Evolutionary conservation across 92 coral and sea anemone genomes (phyloP), one percentile per base, ranked within the genome.

Genomic region (Actinostola sp.): DNA sequence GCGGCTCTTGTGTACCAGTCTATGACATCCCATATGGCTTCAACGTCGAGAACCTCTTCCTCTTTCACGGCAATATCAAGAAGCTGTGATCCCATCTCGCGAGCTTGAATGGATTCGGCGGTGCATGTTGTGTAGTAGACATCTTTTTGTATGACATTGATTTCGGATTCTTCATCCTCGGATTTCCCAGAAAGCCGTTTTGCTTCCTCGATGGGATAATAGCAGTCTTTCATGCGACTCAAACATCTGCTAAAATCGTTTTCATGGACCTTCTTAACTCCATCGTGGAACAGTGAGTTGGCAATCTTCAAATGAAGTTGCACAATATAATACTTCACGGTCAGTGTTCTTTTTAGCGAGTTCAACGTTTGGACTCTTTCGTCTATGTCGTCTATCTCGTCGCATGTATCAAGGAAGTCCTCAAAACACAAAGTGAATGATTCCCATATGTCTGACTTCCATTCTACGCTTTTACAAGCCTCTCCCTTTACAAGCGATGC

Each of bases 1-100:
- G 84, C 80, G 11, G 96, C 87, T 43, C 82, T 84, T 63, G 89
- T 92, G 80, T 84, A 92, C 95, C 97, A 89, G 66, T 92, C 97
- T 15, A 93, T 83, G 35, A 84, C 96, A 36, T 89, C 96, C 82
- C 90, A 93, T n/a, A 89, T 67, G 82, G 86, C 44, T 8, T 85
- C 88, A 67, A 93, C 61, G 71, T 93, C 79, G 7, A 89, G 76
- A 42, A 81, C 83, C 42, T 93, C 98, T 49, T 83, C 85, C 19
- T 90, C 88, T 44, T 48, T 29, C 1, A 64, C 17, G 10, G 96
- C 92, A 7, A 28, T 30, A 12, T 82, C 75, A 20, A 93, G 78
- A 6, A 90, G 84, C 23, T 85, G 69, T 17, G 80, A 70, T 1
- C 98, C 98, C 13, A 48, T 69, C 15, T 63, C 66, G 0, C 98